Conservation (phyloP, 2,797 vertebrate genomes). For the Crenichthys baileyi region DNA sequence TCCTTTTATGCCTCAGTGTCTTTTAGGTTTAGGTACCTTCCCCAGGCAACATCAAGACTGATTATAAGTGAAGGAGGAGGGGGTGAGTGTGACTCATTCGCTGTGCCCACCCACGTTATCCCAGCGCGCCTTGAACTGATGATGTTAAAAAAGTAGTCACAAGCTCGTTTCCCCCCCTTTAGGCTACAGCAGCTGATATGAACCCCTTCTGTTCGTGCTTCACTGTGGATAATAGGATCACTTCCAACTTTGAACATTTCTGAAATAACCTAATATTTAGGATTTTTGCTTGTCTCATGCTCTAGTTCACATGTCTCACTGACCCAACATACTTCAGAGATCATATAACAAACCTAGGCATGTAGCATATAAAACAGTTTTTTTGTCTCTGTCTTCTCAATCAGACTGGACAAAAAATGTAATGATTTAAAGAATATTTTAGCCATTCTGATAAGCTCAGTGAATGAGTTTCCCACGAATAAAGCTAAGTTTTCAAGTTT, state of each 20-base stretch:
- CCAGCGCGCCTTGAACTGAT: slow-evolving; percentile 34
- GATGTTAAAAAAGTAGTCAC: slow-evolving; percentile 41
- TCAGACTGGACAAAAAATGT: not conserved
- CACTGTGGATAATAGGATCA: slow-evolving; percentile 37
- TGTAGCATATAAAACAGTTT: not conserved
- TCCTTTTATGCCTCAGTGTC: slow-evolving; percentile 2
- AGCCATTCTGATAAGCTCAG: not conserved
- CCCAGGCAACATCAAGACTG: slow-evolving; percentile 38
- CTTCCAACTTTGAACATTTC: slow-evolving; percentile 28
- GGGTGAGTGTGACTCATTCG: slow-evolving; percentile 52
- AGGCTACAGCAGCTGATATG: slow-evolving; percentile 36
- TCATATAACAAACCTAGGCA: not conserved
- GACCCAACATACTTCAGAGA: not conserved
- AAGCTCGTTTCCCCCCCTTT: slow-evolving; percentile 29
- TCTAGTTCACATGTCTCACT: slow-evolving; percentile 6
- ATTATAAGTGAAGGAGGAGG: slow-evolving; percentile 19
- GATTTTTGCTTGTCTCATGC: slow-evolving; percentile 3
- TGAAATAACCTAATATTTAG: slow-evolving; percentile 24
- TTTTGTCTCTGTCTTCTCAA: not conserved
- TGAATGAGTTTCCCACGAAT: not conserved
- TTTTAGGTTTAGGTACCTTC: slow-evolving; percentile 19
- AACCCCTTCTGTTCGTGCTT: slow-evolving; percentile 27
- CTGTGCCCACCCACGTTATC: slow-evolving; percentile 34
- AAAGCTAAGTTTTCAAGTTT: not conserved
- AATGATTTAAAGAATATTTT: not conserved